phyloP scores from a whole-genome alignment of 2,797 vertebrate genomes.

The Nasua narica region DNA sequence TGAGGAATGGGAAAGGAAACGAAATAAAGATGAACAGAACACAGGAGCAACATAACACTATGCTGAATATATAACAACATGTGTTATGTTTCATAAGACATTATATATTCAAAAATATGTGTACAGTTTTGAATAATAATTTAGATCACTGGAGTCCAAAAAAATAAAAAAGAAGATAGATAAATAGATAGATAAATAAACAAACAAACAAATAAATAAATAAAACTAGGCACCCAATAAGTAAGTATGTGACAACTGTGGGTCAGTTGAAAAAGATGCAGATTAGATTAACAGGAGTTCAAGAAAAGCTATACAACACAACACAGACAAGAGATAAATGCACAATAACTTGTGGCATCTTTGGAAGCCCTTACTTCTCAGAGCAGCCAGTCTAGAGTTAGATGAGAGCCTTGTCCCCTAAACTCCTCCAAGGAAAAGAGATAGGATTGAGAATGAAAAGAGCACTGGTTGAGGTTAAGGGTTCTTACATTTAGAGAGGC shows the following conservation, averaged over 20 bases:
- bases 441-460: not conserved
- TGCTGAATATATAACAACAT: not conserved
- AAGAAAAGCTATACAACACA: not conserved
- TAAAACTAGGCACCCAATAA: not conserved
- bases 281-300: not conserved
- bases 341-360: not conserved
- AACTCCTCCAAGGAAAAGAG: not conserved
- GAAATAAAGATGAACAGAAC: not conserved
- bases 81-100: not conserved
- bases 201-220: too few relatives aligned
- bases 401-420: not conserved
- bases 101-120: not conserved
- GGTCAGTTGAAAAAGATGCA: not conserved
- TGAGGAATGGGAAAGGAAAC: not conserved
- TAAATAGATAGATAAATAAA: too few relatives aligned
- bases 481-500: constrained; percentile 42
- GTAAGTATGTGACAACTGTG: not conserved
- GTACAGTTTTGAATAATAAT: not conserved
- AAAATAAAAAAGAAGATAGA: not conserved
- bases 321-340: not conserved
- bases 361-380: not conserved
- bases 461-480: constrained; percentile 14
- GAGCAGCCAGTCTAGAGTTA: not conserved
- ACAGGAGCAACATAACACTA: not conserved
- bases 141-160: not conserved